Percentiles rank a stretch among this genome's conserved stretches.
phyloP scores from a whole-genome alignment of 2,113 vertebrate species.

The Willisornis vidua region DNA sequence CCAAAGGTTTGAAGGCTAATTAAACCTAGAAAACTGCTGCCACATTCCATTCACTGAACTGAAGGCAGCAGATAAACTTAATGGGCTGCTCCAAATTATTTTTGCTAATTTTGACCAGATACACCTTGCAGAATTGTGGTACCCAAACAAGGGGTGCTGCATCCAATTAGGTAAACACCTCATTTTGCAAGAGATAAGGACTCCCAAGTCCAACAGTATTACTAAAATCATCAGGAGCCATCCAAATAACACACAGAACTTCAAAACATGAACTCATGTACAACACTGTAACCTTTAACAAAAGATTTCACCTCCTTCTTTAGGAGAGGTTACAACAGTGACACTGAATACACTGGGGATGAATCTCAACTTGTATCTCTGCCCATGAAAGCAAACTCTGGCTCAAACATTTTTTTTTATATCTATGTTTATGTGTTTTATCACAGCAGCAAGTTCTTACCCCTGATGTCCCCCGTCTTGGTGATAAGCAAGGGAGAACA shows the following conservation, averaged over 20 bases:
- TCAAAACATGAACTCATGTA: neutral
- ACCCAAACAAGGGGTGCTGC: neutral
- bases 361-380: neutral
- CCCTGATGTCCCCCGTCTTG: neutral
- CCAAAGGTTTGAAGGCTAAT: neutral
- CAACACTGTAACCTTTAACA: neutral
- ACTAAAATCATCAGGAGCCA: neutral
- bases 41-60: neutral
- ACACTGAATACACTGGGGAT: neutral
- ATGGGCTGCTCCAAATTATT: neutral
- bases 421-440: neutral
- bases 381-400: neutral
- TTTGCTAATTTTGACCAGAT: neutral
- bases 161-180: neutral
- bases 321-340: neutral
- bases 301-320: neutral
- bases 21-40: neutral
- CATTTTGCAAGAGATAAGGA: neutral
- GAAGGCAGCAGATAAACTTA: neutral
- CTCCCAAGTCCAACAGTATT: neutral
- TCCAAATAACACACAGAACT: neutral
- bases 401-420: neutral
- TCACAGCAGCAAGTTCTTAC: neutral
- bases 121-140: neutral
- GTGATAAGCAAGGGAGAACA: neutral